Conservation (phyloP, 2,888 invertebrate genomes). For the Eristalis tenax region DNA sequence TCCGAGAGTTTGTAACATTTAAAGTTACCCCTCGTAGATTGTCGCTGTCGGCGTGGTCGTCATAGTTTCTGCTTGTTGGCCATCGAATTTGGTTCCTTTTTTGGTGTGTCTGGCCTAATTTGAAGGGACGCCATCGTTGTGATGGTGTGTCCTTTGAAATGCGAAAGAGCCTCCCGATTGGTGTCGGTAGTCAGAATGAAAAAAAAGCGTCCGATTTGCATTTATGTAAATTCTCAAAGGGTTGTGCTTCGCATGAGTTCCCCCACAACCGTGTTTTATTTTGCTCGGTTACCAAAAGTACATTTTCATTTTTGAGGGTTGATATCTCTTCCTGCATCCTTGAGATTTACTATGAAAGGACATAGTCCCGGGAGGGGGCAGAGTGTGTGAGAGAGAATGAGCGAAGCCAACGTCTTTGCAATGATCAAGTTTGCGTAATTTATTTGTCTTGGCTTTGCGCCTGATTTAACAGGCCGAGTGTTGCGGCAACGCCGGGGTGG, state of each 20-base stretch:
- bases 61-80: conserved; percentile 47
- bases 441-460: conserved; percentile 67
- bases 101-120: conserved; percentile 65
- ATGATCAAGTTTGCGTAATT: conserved; percentile 67
- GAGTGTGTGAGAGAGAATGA: background rate
- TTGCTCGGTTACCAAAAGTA: background rate
- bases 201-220: conserved; percentile 57
- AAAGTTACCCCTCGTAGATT: conserved; percentile 27
- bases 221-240: conserved; percentile 68
- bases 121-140: conserved; percentile 27
- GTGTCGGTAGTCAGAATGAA: conserved; percentile 1
- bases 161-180: conserved; percentile 6
- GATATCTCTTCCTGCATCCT: conserved; percentile 57
- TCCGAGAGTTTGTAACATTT: conserved; percentile 47
- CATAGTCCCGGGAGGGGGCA: background rate
- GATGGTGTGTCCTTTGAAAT: conserved; percentile 37
- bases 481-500: background rate
- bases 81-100: conserved; percentile 44
- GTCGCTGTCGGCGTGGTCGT: conserved; percentile 6
- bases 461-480: conserved; percentile 57
- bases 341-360: conserved; percentile 1
- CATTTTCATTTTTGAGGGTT: conserved; percentile 23
- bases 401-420: conserved; percentile 28
- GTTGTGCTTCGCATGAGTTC: conserved; percentile 57
- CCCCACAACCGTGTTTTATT: conserved; percentile 60